phyloP scores from a whole-genome alignment of 2,888 invertebrate species.

The Neoitamus cyanurus region DNA sequence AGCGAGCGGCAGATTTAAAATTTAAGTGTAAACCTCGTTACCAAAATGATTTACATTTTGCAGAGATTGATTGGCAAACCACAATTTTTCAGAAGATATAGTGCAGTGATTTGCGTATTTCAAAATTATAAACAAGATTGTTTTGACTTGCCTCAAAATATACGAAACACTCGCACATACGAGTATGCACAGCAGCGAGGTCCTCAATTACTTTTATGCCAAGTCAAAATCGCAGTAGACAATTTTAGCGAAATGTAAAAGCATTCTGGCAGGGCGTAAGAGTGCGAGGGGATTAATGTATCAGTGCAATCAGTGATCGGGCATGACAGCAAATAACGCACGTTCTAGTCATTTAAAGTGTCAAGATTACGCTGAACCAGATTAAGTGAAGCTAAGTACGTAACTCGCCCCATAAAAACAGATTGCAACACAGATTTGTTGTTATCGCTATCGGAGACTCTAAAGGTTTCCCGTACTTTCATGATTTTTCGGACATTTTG shows the following conservation, averaged over 20 bases:
- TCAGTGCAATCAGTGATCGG: background rate
- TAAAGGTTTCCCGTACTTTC: background rate
- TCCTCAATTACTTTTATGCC: background rate
- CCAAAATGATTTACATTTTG: too few relatives aligned
- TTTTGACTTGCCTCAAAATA: background rate
- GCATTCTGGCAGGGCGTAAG: background rate
- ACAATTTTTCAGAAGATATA: too few relatives aligned
- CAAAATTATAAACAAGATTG: background rate
- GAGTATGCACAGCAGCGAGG: background rate
- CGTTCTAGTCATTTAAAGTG: background rate
- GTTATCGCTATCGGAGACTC: background rate
- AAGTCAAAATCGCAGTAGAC: background rate
- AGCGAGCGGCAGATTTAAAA: too few relatives aligned
- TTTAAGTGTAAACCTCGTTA: too few relatives aligned
- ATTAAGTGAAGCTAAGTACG: background rate
- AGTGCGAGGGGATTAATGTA: background rate
- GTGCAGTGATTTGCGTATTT: background rate
- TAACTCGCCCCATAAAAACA: background rate
- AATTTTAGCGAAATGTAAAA: background rate
- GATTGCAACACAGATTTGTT: background rate
- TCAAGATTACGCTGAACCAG: background rate
- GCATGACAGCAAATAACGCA: background rate
- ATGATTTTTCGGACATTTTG: background rate
- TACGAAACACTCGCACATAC: background rate
- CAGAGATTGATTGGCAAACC: too few relatives aligned